phyloP scores from a whole-genome alignment of 2,113 vertebrate genomes.

The Azemiops feae region DNA sequence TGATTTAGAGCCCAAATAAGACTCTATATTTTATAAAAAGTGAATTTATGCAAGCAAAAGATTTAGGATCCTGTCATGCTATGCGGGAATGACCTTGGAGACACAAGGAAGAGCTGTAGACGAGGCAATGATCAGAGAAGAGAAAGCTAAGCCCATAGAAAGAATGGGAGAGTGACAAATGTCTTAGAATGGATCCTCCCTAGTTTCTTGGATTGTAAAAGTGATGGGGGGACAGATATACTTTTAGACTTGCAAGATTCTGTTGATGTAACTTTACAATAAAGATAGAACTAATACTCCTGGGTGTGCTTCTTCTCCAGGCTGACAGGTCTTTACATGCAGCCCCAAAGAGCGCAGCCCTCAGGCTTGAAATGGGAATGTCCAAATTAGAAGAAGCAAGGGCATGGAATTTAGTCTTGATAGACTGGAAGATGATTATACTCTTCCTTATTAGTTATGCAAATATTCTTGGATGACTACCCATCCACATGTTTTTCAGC shows the following conservation, averaged over 20 bases:
- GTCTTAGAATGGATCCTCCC: neutral
- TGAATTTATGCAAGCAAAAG: neutral
- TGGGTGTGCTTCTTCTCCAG: neutral
- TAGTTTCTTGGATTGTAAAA: neutral
- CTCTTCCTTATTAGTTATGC: neutral
- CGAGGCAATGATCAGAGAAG: neutral
- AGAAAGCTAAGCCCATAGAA: neutral
- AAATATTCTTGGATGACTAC: neutral
- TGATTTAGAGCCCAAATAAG: neutral
- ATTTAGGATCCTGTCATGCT: neutral
- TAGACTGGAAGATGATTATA: neutral
- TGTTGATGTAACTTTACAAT: neutral
- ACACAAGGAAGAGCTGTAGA: neutral
- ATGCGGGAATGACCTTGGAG: neutral
- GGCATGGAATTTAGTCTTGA: neutral
- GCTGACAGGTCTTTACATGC: neutral
- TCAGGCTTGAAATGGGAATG: neutral
- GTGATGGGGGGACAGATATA: neutral
- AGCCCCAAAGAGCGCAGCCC: neutral
- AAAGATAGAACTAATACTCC: neutral
- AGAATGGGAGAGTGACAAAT: neutral
- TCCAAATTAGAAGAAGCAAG: neutral
- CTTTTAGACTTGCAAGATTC: neutral
- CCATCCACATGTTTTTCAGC: neutral
- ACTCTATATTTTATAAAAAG: neutral